A percentile compares a stretch with the other conserved stretches of the same genome.
phyloP scores from a whole-genome alignment of 2,888 invertebrate species.

The Pseudanteris insignis region DNA sequence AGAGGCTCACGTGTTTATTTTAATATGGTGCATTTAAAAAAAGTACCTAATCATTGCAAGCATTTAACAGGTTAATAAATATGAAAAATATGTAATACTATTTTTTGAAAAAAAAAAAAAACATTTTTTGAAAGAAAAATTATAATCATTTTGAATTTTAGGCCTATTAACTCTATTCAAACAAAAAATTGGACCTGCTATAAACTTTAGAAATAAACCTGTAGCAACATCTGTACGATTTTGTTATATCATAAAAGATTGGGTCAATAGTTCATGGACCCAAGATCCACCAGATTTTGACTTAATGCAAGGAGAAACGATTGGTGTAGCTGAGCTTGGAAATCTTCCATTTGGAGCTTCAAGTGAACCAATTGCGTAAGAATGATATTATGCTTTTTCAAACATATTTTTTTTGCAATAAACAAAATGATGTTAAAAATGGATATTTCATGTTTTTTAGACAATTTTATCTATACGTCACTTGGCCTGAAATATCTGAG shows the following conservation, averaged over 20 bases:
- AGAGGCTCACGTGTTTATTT: conserved; percentile 83
- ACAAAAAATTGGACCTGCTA: conserved; percentile 77
- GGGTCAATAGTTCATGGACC: conserved; percentile 73
- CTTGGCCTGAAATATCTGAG: conserved; percentile 88
- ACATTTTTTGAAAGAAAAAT: too few relatives aligned
- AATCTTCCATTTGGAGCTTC: conserved; percentile 86
- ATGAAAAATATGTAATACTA: neutral
- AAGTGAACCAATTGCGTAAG: conserved; percentile 77
- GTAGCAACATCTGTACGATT: conserved; percentile 79
- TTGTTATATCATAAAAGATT: conserved; percentile 76
- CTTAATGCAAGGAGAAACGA: conserved; percentile 69
- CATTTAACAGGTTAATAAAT: conserved; percentile 75
- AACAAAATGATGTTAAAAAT: neutral
- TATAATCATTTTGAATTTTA: conserved; percentile 4
- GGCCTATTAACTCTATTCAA: conserved; percentile 87
- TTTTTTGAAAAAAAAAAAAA: too few relatives aligned
- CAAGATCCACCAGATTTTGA: conserved; percentile 71
- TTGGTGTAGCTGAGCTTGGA: conserved; percentile 69
- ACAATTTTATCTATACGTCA: conserved; percentile 79
- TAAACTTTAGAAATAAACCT: conserved; percentile 69
- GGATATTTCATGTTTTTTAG: conserved; percentile 67
- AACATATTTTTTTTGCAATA: conserved; percentile 1
- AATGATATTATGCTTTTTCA: neutral
- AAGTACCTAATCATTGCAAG: conserved; percentile 81
- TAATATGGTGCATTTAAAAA: conserved; percentile 87